Conservation (phyloP, 2,888 invertebrate genomes). For the Pristionchus japonicus region DNA sequence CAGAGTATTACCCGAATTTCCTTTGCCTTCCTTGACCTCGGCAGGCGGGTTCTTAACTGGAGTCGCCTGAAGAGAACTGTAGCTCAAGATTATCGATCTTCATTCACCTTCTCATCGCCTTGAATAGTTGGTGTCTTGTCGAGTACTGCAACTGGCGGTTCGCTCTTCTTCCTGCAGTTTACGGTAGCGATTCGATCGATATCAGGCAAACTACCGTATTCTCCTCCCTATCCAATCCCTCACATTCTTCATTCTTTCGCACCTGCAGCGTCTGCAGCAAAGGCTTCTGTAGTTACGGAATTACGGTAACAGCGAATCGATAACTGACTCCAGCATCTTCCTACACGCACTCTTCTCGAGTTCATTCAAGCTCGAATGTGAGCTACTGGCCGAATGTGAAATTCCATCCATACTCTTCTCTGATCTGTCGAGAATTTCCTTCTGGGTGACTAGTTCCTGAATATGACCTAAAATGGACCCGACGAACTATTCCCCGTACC, state of each 20-base stretch:
- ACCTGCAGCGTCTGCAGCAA: neutral
- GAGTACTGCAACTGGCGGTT: neutral
- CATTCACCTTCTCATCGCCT: neutral
- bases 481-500: slow-evolving; percentile 23
- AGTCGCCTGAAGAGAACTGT: neutral
- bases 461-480: neutral
- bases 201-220: neutral
- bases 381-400: neutral
- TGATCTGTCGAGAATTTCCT: neutral
- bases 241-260: neutral
- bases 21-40: neutral
- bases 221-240: neutral
- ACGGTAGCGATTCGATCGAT: neutral
- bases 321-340: neutral
- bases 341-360: neutral
- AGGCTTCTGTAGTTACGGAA: neutral
- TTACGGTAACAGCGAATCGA: neutral
- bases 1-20: neutral
- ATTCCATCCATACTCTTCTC: neutral
- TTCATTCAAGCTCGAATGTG: neutral
- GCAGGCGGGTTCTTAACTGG: neutral
- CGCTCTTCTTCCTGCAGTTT: neutral
- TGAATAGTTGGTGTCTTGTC: neutral
- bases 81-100: neutral
- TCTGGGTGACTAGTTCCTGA: neutral